These are phyloP conservation scores for Stegana nigrithorax DNA, from an alignment of 2,888 invertebrate genomes.

Conservation along the genomic window DNA sequence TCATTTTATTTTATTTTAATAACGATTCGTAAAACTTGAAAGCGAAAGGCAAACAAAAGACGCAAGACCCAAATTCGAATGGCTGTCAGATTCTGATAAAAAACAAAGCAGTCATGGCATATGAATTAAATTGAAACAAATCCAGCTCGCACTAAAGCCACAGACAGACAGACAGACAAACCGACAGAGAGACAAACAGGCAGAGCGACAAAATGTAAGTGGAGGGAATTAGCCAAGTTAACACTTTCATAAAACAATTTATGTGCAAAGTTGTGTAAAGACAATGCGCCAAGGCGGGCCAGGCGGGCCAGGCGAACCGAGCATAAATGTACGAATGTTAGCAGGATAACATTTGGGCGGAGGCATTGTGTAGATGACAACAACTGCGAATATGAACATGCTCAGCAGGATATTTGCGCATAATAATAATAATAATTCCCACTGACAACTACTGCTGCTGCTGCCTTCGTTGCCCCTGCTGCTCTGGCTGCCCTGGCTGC, in stretches of 20 bases:
- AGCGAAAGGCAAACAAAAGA: too few relatives aligned
- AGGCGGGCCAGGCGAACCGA: not conserved
- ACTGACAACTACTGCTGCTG: constrained; percentile 21
- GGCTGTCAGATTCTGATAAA: too few relatives aligned
- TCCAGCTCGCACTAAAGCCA: not conserved
- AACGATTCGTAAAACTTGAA: too few relatives aligned
- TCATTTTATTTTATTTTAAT: too few relatives aligned
- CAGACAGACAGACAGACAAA: not conserved
- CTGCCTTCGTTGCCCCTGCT: too few relatives aligned
- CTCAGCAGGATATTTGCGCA: constrained; percentile 17
- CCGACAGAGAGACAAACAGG: not conserved
- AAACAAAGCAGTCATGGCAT: too few relatives aligned
- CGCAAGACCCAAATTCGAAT: too few relatives aligned
- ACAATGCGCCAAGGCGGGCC: not conserved
- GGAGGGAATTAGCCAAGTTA: constrained; percentile 48
- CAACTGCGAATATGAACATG: not conserved
- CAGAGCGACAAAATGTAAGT: too few relatives aligned
- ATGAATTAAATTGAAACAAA: too few relatives aligned
- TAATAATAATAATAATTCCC: too few relatives aligned
- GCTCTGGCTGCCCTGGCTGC: too few relatives aligned
- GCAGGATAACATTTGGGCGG: too few relatives aligned
- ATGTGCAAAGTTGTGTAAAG: constrained; percentile 36
- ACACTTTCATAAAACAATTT: constrained; percentile 58
- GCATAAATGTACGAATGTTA: not conserved
- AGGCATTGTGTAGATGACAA: not conserved